A percentile compares a stretch with the other conserved stretches of the same genome.
phyloP scores from a whole-genome alignment of 1,140 invertebrate genomes.

The Euwallacea similis region DNA sequence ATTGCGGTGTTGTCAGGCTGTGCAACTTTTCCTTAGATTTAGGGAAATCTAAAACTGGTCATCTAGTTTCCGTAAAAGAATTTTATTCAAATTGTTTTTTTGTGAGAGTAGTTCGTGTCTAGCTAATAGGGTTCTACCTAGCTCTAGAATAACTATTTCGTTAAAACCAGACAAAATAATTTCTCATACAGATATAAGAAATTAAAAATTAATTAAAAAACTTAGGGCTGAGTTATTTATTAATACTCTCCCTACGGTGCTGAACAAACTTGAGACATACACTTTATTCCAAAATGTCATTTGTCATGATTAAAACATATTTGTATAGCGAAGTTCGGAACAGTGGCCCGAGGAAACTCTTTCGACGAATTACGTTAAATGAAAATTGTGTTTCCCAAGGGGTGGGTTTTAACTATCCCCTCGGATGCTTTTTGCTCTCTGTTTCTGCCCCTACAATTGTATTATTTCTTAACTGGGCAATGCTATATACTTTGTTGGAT shows the following conservation, averaged over 20 bases:
- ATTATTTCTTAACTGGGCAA: background rate
- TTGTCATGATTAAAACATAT: conserved; percentile 38
- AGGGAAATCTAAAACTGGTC: no score
- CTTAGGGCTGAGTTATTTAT: conserved; percentile 5
- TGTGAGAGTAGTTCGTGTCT: no score
- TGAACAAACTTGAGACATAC: conserved; percentile 6
- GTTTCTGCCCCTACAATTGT: conserved; percentile 14
- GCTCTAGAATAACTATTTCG: no score
- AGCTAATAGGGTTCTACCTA: no score
- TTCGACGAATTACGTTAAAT: conserved; percentile 39
- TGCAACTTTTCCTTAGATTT: no score
- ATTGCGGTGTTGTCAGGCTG: no score
- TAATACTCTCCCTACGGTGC: background rate
- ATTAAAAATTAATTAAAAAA: conserved; percentile 16
- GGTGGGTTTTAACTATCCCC: conserved; percentile 21
- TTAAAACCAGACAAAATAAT: background rate
- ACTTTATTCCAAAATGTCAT: conserved; percentile 22
- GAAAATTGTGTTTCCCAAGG: conserved; percentile 36
- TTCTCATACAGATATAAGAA: background rate
- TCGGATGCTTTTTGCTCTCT: conserved; percentile 5
- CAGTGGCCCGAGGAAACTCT: conserved; percentile 28
- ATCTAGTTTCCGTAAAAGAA: no score
- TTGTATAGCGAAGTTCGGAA: conserved; percentile 22
- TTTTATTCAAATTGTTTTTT: no score
- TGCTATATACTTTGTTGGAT: no score